Evolutionary conservation across 2,888 invertebrate species (phyloP), one percentile per base, ranked within the genome.

Genomic region (Neria commutata): DNA sequence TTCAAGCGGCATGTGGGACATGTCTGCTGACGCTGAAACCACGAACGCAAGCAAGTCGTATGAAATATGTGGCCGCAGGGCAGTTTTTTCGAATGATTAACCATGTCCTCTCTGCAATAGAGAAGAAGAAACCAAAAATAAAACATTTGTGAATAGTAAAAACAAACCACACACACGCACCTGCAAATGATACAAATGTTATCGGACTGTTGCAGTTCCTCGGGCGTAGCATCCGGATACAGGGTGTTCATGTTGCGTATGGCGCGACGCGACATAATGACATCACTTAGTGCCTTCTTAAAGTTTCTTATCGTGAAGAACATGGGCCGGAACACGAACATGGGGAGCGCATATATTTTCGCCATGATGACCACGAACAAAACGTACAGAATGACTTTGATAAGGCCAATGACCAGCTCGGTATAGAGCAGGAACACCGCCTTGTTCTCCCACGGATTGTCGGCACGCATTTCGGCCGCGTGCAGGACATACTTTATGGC

Each of bases 51-150:
- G 82, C 99, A 99, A 55, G 94, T 92, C 47, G 97, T 94, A 83
- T 99, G 99, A 86, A 99, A 99, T 75, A 99, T 98, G 82, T 99
- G 99, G 81, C 96, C 96, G 84, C 99, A 99, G 0, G 99, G 98
- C 65, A 99, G 83, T 79, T 98, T 98, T 83, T 99, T 99, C 40
- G 97, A 91, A 52, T 88, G 89, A 65, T 85, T 83, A 3, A 86
- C 80, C 88, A 88, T 88, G 72, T 88, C 88, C 71, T 88, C 88
- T 75, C 89, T 88, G 19, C 21, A 29, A 21, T 19, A 26, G n/a
- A 45, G 14, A 50, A 34, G 29, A 25, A 55, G 1, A 37, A 49
- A 40, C n/a, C 1, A n/a, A 52, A 37, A 10, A n/a, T n/a, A n/a
- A n/a, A n/a, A n/a, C n/a, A 58, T 10, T 23, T 33, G 14, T 33